These are phyloP conservation scores for Limenitis arthemis DNA, from an alignment of 2,888 invertebrate species.

Conservation along the genomic window DNA sequence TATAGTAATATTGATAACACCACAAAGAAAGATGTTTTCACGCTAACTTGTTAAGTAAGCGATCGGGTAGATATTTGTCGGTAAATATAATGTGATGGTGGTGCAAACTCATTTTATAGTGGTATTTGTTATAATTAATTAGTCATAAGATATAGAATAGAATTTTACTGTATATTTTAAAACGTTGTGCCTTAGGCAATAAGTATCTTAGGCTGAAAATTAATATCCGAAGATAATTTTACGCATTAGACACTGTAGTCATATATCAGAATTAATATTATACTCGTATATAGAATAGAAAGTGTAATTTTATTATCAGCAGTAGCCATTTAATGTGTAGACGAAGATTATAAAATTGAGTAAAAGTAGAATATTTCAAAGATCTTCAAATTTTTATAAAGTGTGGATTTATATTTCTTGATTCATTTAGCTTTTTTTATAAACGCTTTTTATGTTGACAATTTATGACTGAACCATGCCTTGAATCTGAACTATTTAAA, in stretches of 20 bases:
- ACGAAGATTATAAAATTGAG: constrained; percentile 36
- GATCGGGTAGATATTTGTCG: constrained; percentile 26
- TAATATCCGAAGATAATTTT: constrained; percentile 14
- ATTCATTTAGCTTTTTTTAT: constrained; percentile 52
- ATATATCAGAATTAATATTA: constrained; percentile 25
- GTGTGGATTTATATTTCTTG: constrained; percentile 37
- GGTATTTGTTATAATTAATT: constrained; percentile 46
- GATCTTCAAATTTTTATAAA: constrained; percentile 29
- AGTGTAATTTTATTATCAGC: constrained; percentile 35
- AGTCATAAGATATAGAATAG: constrained; percentile 54
- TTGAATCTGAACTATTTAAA: constrained; percentile 12
- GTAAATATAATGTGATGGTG: constrained; percentile 59
- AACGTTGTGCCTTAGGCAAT: constrained; percentile 52
- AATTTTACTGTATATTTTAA: constrained; percentile 35
- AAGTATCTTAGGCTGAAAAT: constrained; percentile 27
- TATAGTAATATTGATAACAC: constrained; percentile 28
- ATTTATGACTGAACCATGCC: constrained; percentile 60
- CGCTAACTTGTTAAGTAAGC: constrained; percentile 30
- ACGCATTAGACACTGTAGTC: constrained; percentile 24
- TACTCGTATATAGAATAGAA: constrained; percentile 47
- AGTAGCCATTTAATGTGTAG: constrained; percentile 40
- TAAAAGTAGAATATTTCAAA: constrained; percentile 42
- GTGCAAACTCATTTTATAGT: constrained; percentile 65
- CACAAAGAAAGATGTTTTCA: constrained; percentile 25
- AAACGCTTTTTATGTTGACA: constrained; percentile 59